Conservation (phyloP, 2,888 invertebrate species). For the Blomia tropicalis region DNA sequence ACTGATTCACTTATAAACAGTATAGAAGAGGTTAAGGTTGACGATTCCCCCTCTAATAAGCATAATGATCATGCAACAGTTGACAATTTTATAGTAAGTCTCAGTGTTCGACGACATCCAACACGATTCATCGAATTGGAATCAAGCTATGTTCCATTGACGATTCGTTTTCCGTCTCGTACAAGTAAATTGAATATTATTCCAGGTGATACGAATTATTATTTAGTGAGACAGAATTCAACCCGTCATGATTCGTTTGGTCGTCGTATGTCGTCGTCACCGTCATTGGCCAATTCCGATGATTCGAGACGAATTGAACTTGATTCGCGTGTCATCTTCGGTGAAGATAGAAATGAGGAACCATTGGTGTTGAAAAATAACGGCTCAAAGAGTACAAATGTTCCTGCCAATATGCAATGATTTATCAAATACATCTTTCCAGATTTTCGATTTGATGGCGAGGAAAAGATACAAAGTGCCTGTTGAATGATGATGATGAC, state of each 20-base stretch:
- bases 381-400: neutral
- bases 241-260: conserved; percentile 5
- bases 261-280: neutral
- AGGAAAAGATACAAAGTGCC: conserved; percentile 8
- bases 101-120: too few species aligned
- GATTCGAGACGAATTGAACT: neutral
- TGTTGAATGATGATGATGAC: too few species aligned
- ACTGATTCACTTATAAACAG: too few species aligned
- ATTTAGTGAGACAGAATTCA: conserved; percentile 4
- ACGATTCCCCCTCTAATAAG: too few species aligned
- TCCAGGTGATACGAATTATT: neutral
- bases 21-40: too few species aligned
- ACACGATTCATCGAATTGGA: conserved; percentile 12
- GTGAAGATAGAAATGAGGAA: neutral
- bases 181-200: neutral
- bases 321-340: neutral
- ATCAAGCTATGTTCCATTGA: conserved; percentile 6
- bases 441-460: conserved; percentile 9
- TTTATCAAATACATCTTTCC: conserved; percentile 16
- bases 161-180: conserved; percentile 7
- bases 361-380: neutral
- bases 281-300: neutral
- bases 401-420: conserved; percentile 7
- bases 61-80: too few species aligned
- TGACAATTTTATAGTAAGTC: too few species aligned